A percentile compares a stretch with the other conserved stretches of the same genome.
phyloP scores from a whole-genome alignment of 1,140 invertebrate genomes.

The Riptortus pedestris region DNA sequence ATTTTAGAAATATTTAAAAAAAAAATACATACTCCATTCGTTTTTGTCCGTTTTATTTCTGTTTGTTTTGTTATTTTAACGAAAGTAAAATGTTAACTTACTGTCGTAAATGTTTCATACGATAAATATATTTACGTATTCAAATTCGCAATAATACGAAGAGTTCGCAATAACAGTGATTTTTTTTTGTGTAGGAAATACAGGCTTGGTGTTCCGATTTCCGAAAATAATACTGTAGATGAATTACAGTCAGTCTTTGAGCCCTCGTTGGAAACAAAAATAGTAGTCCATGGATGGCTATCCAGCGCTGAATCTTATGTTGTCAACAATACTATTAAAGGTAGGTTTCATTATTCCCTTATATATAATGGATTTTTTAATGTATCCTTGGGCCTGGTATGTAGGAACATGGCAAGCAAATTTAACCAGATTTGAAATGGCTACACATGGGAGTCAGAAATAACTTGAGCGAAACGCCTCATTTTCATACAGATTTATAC shows the following conservation, averaged over 20 bases:
- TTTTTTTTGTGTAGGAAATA: not conserved
- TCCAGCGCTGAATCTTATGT: conserved; percentile 2
- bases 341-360: conserved; percentile 4
- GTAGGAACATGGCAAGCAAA: not conserved
- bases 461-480: not conserved
- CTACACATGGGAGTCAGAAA: not conserved
- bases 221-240: not conserved
- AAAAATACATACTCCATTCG: not conserved
- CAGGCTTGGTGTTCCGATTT: not conserved
- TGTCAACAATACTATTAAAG: conserved; percentile 10
- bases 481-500: not conserved
- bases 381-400: not conserved
- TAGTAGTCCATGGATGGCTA: conserved; percentile 24
- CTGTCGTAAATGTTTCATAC: not conserved
- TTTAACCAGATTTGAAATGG: not conserved
- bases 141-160: not conserved
- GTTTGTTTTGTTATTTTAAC: not conserved
- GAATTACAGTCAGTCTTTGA: not conserved
- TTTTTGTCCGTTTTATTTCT: not conserved
- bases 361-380: not conserved
- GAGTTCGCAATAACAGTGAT: not conserved
- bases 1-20: not conserved
- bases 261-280: conserved; percentile 8
- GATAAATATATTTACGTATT: not conserved
- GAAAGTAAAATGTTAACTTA: not conserved